Percentiles rank a stretch among this genome's conserved stretches.
Conservation (phyloP, 2,113 vertebrate species). For the Phainopepla nitens region DNA sequence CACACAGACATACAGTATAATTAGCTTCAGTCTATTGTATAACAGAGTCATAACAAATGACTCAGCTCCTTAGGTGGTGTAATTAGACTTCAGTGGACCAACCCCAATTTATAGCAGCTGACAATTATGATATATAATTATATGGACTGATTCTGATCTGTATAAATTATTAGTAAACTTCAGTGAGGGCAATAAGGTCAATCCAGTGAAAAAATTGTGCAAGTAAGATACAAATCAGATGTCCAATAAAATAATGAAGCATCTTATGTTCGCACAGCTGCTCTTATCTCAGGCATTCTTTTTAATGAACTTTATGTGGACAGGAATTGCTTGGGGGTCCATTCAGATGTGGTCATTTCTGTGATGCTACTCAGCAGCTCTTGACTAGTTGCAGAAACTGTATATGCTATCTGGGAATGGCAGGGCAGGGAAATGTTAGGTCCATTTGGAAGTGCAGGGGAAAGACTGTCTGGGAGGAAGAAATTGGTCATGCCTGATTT, state of each 20-base stretch:
- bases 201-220: slow-evolving; percentile 24
- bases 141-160: slow-evolving; percentile 35
- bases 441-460: neutral
- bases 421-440: neutral
- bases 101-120: slow-evolving; percentile 28
- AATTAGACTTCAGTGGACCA: slow-evolving; percentile 39
- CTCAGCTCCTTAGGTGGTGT: slow-evolving; percentile 59
- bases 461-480: neutral
- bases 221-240: slow-evolving; percentile 37
- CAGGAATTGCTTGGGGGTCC: neutral
- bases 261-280: neutral
- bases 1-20: neutral
- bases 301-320: neutral
- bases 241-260: slow-evolving; percentile 43
- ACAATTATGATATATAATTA: slow-evolving; percentile 51
- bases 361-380: neutral
- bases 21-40: slow-evolving; percentile 49
- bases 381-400: neutral
- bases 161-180: slow-evolving; percentile 44
- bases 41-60: slow-evolving; percentile 59
- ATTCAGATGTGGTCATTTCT: neutral
- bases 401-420: neutral
- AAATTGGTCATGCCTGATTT: neutral
- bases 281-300: neutral
- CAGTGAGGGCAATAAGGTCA: slow-evolving; percentile 35